Evolutionary conservation across 2,113 vertebrate species (phyloP).

Genomic region (Siniperca knerii): DNA sequence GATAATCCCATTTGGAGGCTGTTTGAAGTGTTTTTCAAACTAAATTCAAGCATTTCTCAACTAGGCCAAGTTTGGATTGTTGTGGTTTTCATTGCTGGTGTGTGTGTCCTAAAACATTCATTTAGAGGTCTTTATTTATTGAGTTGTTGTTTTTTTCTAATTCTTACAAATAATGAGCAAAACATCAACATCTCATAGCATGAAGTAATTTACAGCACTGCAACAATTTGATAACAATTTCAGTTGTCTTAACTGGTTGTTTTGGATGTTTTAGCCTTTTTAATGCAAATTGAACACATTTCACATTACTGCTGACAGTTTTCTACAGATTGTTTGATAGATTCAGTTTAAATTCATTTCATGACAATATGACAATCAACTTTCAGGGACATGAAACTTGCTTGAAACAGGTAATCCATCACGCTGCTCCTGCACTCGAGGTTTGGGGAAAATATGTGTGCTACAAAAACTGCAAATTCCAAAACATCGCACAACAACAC

Average conservation of each 20-base stretch:
- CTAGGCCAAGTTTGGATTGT: neutral
- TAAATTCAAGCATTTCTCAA: neutral
- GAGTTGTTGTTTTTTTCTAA: neutral
- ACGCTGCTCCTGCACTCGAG: neutral
- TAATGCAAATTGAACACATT: neutral
- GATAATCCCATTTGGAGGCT: neutral
- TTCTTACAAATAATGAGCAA: neutral
- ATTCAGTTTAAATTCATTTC: neutral
- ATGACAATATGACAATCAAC: neutral
- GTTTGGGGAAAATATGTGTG: neutral
- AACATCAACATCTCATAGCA: neutral
- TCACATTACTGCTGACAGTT: neutral
- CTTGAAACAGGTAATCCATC: neutral
- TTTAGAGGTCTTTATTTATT: neutral
- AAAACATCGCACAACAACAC: constrained; percentile 1
- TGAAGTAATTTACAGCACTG: neutral
- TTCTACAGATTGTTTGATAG: neutral
- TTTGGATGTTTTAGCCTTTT: neutral
- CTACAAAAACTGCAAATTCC: neutral
- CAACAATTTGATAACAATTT: neutral
- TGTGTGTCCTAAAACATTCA: neutral
- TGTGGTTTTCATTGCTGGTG: neutral
- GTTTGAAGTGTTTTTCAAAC: constrained; percentile 24
- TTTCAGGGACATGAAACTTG: neutral
- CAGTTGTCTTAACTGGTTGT: neutral